These are phyloP conservation scores for Sarcophaga subvicina DNA, from an alignment of 2,888 invertebrate genomes.

Conservation along the genomic window DNA sequence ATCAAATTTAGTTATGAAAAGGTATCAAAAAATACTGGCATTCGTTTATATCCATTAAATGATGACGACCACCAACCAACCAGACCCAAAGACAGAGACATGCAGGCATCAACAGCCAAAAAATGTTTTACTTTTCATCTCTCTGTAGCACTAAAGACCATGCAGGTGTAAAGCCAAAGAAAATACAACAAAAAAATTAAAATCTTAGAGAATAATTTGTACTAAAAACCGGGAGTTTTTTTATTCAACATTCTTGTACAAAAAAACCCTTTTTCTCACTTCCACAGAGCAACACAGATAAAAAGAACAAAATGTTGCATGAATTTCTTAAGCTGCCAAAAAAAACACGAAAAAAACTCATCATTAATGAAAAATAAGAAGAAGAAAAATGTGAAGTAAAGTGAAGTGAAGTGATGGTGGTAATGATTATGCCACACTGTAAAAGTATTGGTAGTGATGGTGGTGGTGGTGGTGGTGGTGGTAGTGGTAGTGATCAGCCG, in stretches of 20 bases:
- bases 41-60: background rate
- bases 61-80: background rate
- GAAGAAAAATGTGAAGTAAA: background rate
- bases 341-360: conserved; percentile 43
- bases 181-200: background rate
- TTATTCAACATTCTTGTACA: background rate
- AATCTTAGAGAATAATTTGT: conserved; percentile 22
- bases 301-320: conserved; percentile 50
- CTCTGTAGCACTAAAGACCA: background rate
- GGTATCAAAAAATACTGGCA: conserved; percentile 7
- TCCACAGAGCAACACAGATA: conserved; percentile 2
- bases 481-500: background rate
- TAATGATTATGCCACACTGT: background rate
- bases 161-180: conserved; percentile 49
- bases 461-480: background rate
- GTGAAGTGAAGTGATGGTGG: background rate
- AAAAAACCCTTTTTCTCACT: conserved; percentile 31
- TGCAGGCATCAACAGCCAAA: conserved; percentile 28
- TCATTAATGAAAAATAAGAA: conserved; percentile 7
- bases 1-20: conserved; percentile 19
- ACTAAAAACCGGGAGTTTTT: conserved; percentile 37
- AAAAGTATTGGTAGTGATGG: background rate
- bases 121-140: conserved; percentile 8
- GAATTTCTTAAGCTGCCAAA: conserved; percentile 56
- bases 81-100: conserved; percentile 45